Base-by-base conservation (phyloP, 2,888 invertebrate species). In the Andricus curvator region DNA sequence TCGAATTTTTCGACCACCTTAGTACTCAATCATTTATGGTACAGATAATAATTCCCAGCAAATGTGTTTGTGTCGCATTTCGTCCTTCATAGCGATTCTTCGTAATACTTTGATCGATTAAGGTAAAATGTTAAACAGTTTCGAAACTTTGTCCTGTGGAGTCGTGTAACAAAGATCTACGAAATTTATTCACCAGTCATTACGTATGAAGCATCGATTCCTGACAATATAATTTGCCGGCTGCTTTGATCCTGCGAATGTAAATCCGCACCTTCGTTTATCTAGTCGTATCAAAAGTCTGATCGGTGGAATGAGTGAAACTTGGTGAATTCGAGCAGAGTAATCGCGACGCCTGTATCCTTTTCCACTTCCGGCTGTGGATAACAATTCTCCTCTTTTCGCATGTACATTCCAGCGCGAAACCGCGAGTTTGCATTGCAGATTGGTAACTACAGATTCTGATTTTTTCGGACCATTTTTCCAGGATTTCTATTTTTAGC, bases 371-470 rank as follows among this genome's bases (percentile, higher is more conserved):
- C 70, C 60, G 44, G 74, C 56, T 74, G 48, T 76, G 56, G 41
- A 78, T 56, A 48, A 44, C n/a, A 51, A 60, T 76, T 37, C 29
- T 44, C 80, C 79, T 44, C 51, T 67, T 68, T 80, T 64, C 70
- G 41, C 79, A 70, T 17, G 77, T 33, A 48, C 77, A 56, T 77
- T 84, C 83, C 82, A 82, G 85, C 84, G 82, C 83, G 83, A 85
- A 86, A 85, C 86, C 84, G 81, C 83, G 83, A 85, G 87, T 90
- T 90, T 90, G 89, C 89, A 89, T 88, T 89, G 90, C 89, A 90
- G 88, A 90, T 90, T 88, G 86, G 84, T 87, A 88, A 88, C 88
- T 67, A 67, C 66, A 74, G 51, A 74, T 74, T 74, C 56, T 83
- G 84, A 87, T 86, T 86, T 86, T 88, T 85, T 83, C 65, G 84